These are phyloP conservation scores for Ophion slaviceki DNA, from an alignment of 2,888 invertebrate genomes.

Conservation along the genomic window DNA sequence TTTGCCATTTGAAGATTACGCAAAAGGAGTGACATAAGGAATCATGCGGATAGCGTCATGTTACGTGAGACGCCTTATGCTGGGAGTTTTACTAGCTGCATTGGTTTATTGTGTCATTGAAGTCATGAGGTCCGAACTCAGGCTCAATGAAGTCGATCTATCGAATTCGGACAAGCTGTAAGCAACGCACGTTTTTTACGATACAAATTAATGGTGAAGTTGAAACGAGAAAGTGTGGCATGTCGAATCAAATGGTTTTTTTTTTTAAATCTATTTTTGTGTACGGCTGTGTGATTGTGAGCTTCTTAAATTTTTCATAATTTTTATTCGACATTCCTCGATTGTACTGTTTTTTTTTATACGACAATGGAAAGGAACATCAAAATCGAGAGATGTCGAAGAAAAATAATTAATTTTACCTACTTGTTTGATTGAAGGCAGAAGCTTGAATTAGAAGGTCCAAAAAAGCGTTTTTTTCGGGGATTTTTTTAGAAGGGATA, in stretches of 20 bases:
- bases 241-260: neutral
- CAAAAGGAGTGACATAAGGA: slow-evolving; percentile 49
- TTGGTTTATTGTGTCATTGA: slow-evolving; percentile 75
- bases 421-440: no score
- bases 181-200: slow-evolving; percentile 59
- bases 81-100: slow-evolving; percentile 68
- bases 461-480: no score
- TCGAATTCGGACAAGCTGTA: slow-evolving; percentile 77
- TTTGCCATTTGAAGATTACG: slow-evolving; percentile 17
- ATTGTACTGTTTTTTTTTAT: no score
- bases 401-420: no score
- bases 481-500: no score
- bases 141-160: slow-evolving; percentile 71
- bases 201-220: neutral
- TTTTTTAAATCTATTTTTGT: neutral
- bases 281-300: neutral
- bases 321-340: no score
- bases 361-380: no score
- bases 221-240: neutral
- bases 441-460: no score
- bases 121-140: slow-evolving; percentile 73
- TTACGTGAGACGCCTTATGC: slow-evolving; percentile 73
- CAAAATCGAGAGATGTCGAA: no score
- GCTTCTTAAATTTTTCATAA: no score
- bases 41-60: slow-evolving; percentile 77